Conservation (phyloP, 2,797 vertebrate species). For the Passerculus sandwichensis region DNA sequence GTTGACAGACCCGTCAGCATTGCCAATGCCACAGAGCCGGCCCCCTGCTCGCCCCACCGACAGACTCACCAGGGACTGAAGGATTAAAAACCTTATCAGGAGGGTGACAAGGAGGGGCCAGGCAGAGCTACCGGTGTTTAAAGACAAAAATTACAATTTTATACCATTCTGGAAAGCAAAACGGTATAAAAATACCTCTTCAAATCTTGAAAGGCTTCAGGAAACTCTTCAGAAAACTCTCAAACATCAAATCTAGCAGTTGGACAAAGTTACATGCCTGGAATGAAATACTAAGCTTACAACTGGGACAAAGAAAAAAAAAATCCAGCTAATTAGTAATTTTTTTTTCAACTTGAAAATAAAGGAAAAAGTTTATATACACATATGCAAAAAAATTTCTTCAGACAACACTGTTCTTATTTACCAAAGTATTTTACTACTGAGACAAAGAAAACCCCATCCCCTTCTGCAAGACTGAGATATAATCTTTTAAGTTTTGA, state of each 20-base stretch:
- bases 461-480: neutral
- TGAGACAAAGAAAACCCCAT: neutral
- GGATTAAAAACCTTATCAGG: neutral
- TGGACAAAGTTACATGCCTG: neutral
- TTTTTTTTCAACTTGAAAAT: neutral
- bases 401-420: neutral
- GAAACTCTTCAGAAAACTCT: neutral
- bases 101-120: neutral
- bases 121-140: neutral
- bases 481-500: neutral
- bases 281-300: neutral
- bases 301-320: neutral
- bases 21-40: neutral
- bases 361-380: neutral
- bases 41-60: neutral
- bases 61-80: neutral
- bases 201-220: neutral
- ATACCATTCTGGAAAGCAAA: neutral
- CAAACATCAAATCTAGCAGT: neutral
- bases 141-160: neutral
- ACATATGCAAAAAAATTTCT: neutral
- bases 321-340: neutral
- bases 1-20: slow-evolving; percentile 14
- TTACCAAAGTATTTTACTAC: neutral
- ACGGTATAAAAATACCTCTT: neutral